A percentile compares a stretch with the other conserved stretches of the same genome.
Evolutionary conservation across 2,113 vertebrate species (phyloP).

Genomic region (Eclectus roratus): DNA sequence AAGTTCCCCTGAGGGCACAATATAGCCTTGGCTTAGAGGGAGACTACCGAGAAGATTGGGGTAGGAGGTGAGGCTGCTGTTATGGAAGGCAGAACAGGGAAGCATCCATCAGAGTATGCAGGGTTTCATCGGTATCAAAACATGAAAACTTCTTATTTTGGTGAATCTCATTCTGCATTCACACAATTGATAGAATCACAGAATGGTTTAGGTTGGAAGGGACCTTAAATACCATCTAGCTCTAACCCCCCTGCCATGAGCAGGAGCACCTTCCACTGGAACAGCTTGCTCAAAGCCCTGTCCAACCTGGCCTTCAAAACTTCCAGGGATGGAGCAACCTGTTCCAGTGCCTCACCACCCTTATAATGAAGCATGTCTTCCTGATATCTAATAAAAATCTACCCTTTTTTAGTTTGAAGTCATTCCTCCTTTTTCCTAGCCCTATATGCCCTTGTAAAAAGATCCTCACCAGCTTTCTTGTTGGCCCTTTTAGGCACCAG

Average conservation of each 20-base stretch:
- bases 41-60: background rate
- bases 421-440: background rate
- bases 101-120: background rate
- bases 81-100: background rate
- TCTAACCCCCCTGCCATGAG: background rate
- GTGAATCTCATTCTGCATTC: background rate
- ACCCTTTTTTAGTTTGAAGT: background rate
- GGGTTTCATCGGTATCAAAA: background rate
- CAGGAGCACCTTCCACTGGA: background rate
- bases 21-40: background rate
- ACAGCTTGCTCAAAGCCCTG: background rate
- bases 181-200: background rate
- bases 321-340: background rate
- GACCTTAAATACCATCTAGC: background rate
- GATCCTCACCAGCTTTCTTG: background rate
- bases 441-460: background rate
- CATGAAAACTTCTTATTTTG: background rate
- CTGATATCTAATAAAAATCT: background rate
- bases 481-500: background rate
- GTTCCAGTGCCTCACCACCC: background rate
- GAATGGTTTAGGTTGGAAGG: background rate
- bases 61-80: background rate
- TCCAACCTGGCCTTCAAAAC: background rate
- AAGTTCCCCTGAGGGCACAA: background rate
- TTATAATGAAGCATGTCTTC: background rate